Percentiles rank a stretch among this genome's conserved stretches.
Evolutionary conservation across 1,140 invertebrate genomes (phyloP).

Genomic region (Drosophila prosaltans): DNA sequence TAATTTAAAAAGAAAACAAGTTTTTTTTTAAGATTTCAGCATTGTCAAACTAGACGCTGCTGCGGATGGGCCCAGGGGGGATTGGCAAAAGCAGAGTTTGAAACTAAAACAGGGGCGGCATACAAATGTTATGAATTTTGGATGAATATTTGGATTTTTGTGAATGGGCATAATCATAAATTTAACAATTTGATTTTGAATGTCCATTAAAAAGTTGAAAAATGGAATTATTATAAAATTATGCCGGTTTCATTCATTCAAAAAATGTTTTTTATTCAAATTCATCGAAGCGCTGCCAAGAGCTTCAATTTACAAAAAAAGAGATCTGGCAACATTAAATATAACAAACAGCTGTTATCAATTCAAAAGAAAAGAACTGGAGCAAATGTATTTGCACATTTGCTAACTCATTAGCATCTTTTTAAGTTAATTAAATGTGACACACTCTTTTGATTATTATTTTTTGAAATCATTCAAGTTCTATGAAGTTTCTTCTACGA

Average conservation of each 20-base stretch:
- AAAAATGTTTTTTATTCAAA: background rate
- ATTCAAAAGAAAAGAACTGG: too few relatives aligned
- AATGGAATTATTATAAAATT: background rate
- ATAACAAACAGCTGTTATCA: too few relatives aligned
- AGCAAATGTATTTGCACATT: too few relatives aligned
- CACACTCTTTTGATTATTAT: too few relatives aligned
- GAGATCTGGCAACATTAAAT: too few relatives aligned
- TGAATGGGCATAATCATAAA: conserved; percentile 4
- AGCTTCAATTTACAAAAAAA: too few relatives aligned
- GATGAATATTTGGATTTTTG: background rate
- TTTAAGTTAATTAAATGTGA: too few relatives aligned
- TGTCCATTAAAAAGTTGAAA: background rate
- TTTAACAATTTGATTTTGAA: background rate
- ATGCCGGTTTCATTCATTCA: background rate
- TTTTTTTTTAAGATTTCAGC: conserved; percentile 3
- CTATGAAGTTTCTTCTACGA: too few relatives aligned
- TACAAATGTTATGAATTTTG: background rate
- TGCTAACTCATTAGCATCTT: too few relatives aligned
- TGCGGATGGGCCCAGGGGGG: background rate
- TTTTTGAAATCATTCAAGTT: too few relatives aligned
- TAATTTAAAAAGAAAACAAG: conserved; percentile 42
- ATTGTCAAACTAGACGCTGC: background rate
- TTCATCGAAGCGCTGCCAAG: background rate
- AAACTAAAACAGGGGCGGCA: background rate
- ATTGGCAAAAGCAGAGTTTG: background rate